These are phyloP conservation scores for Lepidocolaptes lacrymiger DNA, from an alignment of 2,797 vertebrate species.

Conservation along the genomic window DNA sequence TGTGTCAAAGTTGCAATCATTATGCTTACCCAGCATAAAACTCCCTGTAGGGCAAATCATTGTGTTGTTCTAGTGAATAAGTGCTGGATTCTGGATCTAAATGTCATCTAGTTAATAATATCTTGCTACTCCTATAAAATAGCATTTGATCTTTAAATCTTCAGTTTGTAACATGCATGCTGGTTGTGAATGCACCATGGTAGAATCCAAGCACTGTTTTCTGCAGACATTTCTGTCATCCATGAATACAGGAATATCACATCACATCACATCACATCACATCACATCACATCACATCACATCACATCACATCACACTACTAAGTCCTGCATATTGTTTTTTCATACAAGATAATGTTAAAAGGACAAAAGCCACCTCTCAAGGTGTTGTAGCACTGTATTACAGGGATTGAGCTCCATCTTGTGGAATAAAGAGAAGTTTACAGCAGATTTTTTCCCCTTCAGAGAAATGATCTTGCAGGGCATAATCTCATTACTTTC, in stretches of 20 bases:
- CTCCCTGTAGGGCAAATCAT: background rate
- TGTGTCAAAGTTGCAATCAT: fast-evolving
- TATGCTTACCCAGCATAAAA: background rate
- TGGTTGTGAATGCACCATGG: background rate
- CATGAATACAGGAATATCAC: background rate
- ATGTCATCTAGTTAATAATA: background rate
- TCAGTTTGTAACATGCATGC: background rate
- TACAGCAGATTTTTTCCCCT: background rate
- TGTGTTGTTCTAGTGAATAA: background rate
- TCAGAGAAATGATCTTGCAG: background rate
- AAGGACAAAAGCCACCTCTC: fast-evolving
- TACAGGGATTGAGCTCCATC: conserved; percentile 31
- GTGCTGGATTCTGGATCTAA: background rate
- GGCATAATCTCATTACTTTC: background rate
- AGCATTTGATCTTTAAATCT: background rate
- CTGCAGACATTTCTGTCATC: background rate
- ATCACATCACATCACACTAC: too few species aligned
- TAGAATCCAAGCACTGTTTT: background rate
- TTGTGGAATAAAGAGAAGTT: background rate
- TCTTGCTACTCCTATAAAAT: background rate
- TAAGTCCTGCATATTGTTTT: background rate
- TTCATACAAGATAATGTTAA: background rate
- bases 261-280: too few species aligned
- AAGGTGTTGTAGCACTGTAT: background rate
- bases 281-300: too few species aligned